Evolutionary conservation across 2,113 vertebrate species (phyloP).

Genomic region (Odontophorus gujanensis): DNA sequence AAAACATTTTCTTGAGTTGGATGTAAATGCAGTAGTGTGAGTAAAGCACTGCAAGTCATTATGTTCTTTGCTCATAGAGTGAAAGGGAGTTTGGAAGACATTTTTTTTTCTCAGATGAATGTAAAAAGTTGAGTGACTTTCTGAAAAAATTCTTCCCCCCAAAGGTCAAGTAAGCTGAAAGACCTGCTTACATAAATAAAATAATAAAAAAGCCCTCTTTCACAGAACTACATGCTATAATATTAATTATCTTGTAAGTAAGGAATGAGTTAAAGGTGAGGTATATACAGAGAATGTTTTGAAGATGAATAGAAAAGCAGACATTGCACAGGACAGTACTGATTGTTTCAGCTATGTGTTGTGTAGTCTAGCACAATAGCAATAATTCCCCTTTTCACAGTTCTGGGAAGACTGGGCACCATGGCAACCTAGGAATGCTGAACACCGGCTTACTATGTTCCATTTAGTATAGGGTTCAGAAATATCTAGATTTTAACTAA

Average conservation of each 20-base stretch:
- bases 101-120: conserved; percentile 15
- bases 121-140: background rate
- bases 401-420: accelerated
- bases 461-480: background rate
- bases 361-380: background rate
- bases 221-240: background rate
- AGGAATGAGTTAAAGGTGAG: background rate
- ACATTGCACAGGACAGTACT: background rate
- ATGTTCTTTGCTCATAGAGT: background rate
- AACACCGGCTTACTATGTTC: background rate
- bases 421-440: background rate
- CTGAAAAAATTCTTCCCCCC: background rate
- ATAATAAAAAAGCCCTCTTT: accelerated
- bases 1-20: background rate
- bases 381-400: accelerated
- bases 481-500: background rate
- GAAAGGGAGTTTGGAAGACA: background rate
- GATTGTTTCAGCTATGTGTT: background rate
- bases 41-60: background rate
- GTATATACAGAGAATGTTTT: background rate
- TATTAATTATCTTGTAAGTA: background rate
- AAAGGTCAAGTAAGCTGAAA: background rate
- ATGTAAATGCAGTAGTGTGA: background rate
- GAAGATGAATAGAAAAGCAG: background rate
- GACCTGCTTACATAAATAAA: background rate